phyloP scores from a whole-genome alignment of 2,797 vertebrate genomes.

The Myotis vivesi region DNA sequence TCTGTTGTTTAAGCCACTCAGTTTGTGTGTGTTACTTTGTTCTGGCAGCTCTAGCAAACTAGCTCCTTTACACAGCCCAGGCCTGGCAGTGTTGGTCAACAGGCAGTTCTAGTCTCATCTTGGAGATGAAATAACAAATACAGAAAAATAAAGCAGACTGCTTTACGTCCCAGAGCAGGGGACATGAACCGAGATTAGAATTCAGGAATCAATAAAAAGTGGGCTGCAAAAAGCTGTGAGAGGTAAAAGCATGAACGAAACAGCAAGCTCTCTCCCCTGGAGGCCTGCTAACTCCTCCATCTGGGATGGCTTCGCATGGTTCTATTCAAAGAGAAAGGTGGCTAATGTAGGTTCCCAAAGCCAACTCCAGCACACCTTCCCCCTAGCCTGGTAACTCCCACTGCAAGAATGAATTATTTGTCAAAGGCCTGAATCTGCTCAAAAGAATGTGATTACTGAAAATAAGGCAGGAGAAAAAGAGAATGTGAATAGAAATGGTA shows the following conservation, averaged over 20 bases:
- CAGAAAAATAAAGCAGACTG: not conserved
- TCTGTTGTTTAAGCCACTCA: not conserved
- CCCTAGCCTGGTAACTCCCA: not conserved
- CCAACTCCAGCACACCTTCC: not conserved
- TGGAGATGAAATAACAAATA: not conserved
- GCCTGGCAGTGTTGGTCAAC: not conserved
- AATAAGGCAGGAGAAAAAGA: slow-evolving; percentile 41
- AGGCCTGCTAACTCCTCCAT: not conserved
- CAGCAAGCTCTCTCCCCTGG: not conserved
- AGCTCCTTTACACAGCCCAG: not conserved
- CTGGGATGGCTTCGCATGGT: not conserved
- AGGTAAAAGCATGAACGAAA: not conserved
- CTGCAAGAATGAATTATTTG: slow-evolving; percentile 32
- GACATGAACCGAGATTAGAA: not conserved
- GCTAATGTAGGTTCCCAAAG: not conserved
- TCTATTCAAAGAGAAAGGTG: not conserved
- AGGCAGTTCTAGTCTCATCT: not conserved
- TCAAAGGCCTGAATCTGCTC: slow-evolving; percentile 54
- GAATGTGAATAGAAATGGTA: slow-evolving; percentile 65
- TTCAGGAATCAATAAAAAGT: not conserved
- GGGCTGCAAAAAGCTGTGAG: not conserved
- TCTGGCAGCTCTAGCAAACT: not conserved
- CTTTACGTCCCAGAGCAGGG: not conserved
- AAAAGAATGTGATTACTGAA: slow-evolving; percentile 58
- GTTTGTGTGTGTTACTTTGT: not conserved